Evolutionary conservation across 2,797 vertebrate species (phyloP).

Genomic region (Phylloscopus collybita): DNA sequence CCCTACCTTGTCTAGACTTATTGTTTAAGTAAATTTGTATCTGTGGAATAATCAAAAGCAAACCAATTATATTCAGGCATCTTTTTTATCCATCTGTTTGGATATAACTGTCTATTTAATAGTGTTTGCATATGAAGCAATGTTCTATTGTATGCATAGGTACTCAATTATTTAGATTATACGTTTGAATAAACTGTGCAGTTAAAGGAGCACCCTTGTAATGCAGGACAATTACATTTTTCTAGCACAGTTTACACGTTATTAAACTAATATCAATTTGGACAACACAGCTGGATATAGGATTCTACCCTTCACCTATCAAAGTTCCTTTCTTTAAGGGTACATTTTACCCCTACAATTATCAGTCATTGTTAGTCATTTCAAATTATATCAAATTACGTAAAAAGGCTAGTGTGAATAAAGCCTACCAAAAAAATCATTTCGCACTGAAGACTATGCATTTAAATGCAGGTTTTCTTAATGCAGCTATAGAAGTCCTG

Average conservation of each 20-base stretch:
- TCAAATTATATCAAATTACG: conserved; percentile 73
- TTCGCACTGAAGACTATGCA: conserved; percentile 45
- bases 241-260: conserved; percentile 79
- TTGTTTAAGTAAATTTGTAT: conserved; percentile 80
- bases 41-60: conserved; percentile 81
- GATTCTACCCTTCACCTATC: conserved; percentile 71
- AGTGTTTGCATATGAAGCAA: conserved; percentile 79
- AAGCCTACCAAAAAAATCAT: conserved; percentile 58
- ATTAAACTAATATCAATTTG: conserved; percentile 81
- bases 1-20: conserved; percentile 66
- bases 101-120: conserved; percentile 80
- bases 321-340: conserved; percentile 68
- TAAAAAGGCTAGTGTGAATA: conserved; percentile 63
- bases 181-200: conserved; percentile 79
- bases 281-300: conserved; percentile 71
- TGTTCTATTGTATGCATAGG: conserved; percentile 78
- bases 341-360: conserved; percentile 62
- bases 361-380: conserved; percentile 57
- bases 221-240: conserved; percentile 83
- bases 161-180: conserved; percentile 85
- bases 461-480: conserved; percentile 53
- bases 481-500: conserved; percentile 15
- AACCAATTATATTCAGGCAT: conserved; percentile 80
- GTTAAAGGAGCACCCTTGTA: conserved; percentile 78
- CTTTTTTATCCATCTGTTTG: conserved; percentile 80